Evolutionary conservation across 2,113 vertebrate species (phyloP), one percentile per base, ranked within the genome.

Genomic region (Phodopus roborovskii): DNA sequence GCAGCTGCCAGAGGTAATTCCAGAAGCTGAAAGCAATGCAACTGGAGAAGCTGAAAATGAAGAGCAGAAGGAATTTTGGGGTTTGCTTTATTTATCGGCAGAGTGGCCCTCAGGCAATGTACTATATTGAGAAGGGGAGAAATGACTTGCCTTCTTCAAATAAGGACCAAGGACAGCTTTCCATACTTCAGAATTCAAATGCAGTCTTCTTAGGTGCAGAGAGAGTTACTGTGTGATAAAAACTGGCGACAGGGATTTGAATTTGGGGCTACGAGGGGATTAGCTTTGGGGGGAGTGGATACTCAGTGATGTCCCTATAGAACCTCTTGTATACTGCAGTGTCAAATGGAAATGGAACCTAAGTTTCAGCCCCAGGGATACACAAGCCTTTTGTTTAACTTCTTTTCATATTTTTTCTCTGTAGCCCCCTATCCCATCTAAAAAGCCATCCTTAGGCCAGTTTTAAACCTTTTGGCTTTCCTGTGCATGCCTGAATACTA

Each of bases 121-220:
- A 56, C 20, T 71, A 39, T 81, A 71, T 71, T 62, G 83, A 92
- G 74, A 91, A 94, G 30, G 56, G 84, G 36, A 90, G 22, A 78
- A 91, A 86, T 42, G 39, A 93, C 88, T 96, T 95, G 33, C 89
- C 45, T 88, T 7, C 95, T 95, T 91, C 71, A 86, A 86, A 50
- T 48, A 68, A 87, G 22, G 17, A 7, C 30, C 5, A 87, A 60
- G 42, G 28, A 86, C 39, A 9, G 42, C 0, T 24, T 36, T 90
- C 22, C 33, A 11, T 24, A 74, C 58, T 36, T 84, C 28, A 82
- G 26, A 39, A 90, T 19, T 77, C 56, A 93, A 78, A n/a, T 48
- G n/a, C 17, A 75, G 56, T 26, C 82, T 50, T 4, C 4, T 78
- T 36, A 68, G 45, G 24, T 68, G 48, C 28, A 62, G 56, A 9